Conservation (phyloP, 1,140 invertebrate genomes). For the Cephus cinctus region DNA sequence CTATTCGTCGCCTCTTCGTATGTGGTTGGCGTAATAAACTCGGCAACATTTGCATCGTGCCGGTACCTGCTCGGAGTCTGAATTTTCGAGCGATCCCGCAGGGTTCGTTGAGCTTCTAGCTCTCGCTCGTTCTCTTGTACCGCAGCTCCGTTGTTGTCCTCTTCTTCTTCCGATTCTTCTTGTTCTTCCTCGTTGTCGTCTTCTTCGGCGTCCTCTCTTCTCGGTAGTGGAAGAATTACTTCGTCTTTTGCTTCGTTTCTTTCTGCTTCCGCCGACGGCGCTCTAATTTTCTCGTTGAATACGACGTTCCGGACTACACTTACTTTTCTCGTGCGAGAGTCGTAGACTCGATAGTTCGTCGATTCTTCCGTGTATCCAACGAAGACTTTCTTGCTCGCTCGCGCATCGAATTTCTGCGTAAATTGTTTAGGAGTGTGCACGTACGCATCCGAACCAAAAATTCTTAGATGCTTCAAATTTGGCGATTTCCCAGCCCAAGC, state of each 20-base stretch:
- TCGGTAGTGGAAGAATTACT: too few relatives aligned
- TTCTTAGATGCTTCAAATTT: slow-evolving; percentile 16
- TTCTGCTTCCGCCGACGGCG: not conserved
- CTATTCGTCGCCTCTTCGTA: slow-evolving; percentile 7
- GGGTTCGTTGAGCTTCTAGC: too few relatives aligned
- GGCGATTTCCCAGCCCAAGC: slow-evolving; percentile 31
- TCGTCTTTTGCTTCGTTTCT: not conserved
- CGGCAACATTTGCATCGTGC: slow-evolving; percentile 5
- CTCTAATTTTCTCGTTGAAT: slow-evolving; percentile 23
- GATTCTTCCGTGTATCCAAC: slow-evolving; percentile 23
- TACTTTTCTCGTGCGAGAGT: slow-evolving; percentile 25
- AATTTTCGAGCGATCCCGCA: not conserved
- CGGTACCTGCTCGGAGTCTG: not conserved
- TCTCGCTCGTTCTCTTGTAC: too few relatives aligned
- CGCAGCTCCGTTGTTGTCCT: too few relatives aligned
- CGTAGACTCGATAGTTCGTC: slow-evolving; percentile 29
- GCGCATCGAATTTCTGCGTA: slow-evolving; percentile 14
- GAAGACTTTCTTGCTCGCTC: slow-evolving; percentile 19
- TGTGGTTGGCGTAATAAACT: slow-evolving; percentile 3
- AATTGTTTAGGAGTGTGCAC: slow-evolving; percentile 10
- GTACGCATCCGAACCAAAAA: slow-evolving; percentile 12
- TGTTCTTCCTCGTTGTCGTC: too few relatives aligned
- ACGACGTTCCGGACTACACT: slow-evolving; percentile 27
- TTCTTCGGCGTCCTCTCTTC: too few relatives aligned
- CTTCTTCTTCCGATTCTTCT: too few relatives aligned